Base-by-base conservation (phyloP, 2,113 vertebrate genomes). In the Corythornis cristatus region DNA sequence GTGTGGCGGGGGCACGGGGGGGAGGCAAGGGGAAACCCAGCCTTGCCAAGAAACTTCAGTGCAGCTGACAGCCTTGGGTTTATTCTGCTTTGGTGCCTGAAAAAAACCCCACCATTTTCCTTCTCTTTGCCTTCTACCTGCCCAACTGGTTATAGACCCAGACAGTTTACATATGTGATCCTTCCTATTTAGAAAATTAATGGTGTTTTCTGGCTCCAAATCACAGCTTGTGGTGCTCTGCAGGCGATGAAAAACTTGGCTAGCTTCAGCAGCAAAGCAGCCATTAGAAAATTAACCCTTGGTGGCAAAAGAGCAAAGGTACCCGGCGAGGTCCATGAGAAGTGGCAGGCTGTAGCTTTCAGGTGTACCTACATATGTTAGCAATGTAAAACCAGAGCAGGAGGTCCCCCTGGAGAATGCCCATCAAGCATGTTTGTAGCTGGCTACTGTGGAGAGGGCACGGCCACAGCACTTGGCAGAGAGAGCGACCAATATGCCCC, bases 141-240 rank as follows among this genome's bases (percentile, higher is more conserved):
- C 98, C 97, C 78, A 97, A 97, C 97, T 98, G 96, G 97, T 98
- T 98, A 98, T 98, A 97, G 98, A 98, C 98, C 98, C 98, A 98
- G 98, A 99, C 97, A 98, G 98, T 99, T 99, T 98, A 99, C 99
- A 99, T 99, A 98, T 99, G 98, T 98, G 98, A 98, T 98, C 98
- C 98, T 98, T 98, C 98, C 98, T 98, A 98, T 98, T 98, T 98
- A 98, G 98, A 98, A 98, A 99, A 99, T 99, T 98, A 98, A 98
- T 98, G 98, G 98, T 98, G 98, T 98, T 98, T 98, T 98, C 98
- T 99, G 98, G 98, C 98, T 99, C 98, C 98, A 99, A 98, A 98
- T 98, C 98, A 98, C 98, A 98, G 98, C 98, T 98, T 98, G 99
- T 98, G 98, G 98, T 98, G 97, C 99, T 98, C 98, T 98, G 98